Conservation (phyloP, 2,888 invertebrate genomes). For the Malachius bipustulatus region DNA sequence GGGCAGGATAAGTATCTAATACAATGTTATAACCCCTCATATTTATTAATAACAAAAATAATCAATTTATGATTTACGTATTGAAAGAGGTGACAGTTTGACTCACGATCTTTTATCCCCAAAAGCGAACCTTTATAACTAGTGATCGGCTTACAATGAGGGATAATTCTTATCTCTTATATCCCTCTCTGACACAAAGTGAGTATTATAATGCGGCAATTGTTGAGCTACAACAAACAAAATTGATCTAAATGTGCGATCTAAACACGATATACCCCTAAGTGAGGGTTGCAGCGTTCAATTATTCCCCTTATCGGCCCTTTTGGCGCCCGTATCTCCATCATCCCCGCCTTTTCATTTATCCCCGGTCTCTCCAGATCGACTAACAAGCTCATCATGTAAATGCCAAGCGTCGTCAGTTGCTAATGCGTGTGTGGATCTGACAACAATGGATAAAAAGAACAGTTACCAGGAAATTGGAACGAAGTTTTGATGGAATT, state of each 20-base stretch:
- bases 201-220: conserved; percentile 37
- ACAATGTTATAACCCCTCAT: too few species aligned
- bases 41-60: too few species aligned
- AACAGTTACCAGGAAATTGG: too few species aligned
- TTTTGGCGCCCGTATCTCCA: conserved; percentile 32
- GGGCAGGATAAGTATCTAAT: too few species aligned
- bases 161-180: conserved; percentile 31
- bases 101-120: not conserved
- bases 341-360: conserved; percentile 31
- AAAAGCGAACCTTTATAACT: not conserved
- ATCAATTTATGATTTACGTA: too few species aligned
- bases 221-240: conserved; percentile 38
- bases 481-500: too few species aligned
- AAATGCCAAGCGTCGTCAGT: too few species aligned
- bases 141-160: conserved; percentile 18
- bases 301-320: conserved; percentile 34
- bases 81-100: conserved; percentile 3
- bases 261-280: conserved; percentile 35
- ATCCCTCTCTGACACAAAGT: conserved; percentile 32
- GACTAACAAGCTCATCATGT: too few species aligned
- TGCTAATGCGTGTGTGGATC: too few species aligned
- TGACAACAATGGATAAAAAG: too few species aligned
- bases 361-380: too few species aligned
- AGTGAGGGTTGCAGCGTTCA: conserved; percentile 33
- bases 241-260: conserved; percentile 39